Percentiles rank a stretch among this genome's conserved stretches.
Evolutionary conservation across 1,140 invertebrate species (phyloP).

Genomic region (Diprion similis): DNA sequence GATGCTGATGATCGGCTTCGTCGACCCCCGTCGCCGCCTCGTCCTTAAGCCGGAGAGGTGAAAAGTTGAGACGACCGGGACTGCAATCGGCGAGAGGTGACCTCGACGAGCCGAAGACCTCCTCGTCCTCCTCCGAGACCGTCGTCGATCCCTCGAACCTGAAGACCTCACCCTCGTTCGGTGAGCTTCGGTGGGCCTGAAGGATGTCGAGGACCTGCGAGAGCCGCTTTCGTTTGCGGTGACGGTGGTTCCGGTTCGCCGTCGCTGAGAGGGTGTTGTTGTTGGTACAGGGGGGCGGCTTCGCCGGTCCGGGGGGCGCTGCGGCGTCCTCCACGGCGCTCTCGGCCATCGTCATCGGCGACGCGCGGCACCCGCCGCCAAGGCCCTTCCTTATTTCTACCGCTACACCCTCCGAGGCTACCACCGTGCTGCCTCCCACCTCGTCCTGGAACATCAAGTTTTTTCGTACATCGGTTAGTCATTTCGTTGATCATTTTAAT

Average conservation of each 20-base stretch:
- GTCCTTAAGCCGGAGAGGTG: conserved; percentile 44
- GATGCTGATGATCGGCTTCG: background rate
- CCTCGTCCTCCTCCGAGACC: conserved; percentile 55
- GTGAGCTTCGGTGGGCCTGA: conserved; percentile 58
- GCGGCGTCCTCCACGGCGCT: conserved; percentile 66
- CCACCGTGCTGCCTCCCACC: conserved; percentile 56
- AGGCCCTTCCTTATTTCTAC: conserved; percentile 58
- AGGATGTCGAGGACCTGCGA: conserved; percentile 79
- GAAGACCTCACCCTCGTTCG: conserved; percentile 48
- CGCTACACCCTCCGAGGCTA: conserved; percentile 56
- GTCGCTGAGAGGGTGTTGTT: conserved; percentile 67
- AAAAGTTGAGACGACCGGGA: conserved; percentile 25
- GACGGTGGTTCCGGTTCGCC: conserved; percentile 68
- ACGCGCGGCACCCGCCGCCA: conserved; percentile 66
- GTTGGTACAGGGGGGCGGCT: conserved; percentile 59
- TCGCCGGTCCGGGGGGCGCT: conserved; percentile 61
- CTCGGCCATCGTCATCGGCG: conserved; percentile 74
- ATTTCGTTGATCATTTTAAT: no score
- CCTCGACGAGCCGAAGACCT: conserved; percentile 50
- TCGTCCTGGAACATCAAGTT: conserved; percentile 48
- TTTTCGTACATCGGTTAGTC: no score
- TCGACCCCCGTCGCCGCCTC: conserved; percentile 25
- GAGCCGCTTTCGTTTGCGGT: conserved; percentile 74
- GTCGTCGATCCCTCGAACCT: conserved; percentile 50
- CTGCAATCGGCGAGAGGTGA: conserved; percentile 41